Conservation (phyloP, 2,888 invertebrate genomes). For the Campopleginae sp. region DNA sequence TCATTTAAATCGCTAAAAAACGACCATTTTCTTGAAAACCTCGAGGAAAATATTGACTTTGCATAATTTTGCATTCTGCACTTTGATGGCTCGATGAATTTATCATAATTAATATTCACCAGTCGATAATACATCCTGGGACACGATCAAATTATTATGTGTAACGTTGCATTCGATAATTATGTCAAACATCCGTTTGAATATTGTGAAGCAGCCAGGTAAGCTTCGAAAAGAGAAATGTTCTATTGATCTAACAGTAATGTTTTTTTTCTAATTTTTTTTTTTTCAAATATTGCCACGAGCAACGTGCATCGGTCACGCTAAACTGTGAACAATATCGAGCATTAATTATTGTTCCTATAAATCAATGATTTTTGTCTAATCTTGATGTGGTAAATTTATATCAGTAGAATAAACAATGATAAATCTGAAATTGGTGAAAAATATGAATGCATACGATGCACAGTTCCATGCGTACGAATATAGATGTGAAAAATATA, state of each 20-base stretch:
- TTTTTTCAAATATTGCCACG: conserved; percentile 47
- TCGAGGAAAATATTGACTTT: neutral
- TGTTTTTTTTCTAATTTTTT: neutral
- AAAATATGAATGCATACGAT: conserved; percentile 44
- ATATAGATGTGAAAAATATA: conserved; percentile 23
- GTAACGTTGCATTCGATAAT: neutral
- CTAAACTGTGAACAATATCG: conserved; percentile 36
- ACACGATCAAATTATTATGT: neutral
- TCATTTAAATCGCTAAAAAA: neutral
- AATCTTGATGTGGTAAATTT: conserved; percentile 18
- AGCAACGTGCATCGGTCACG: conserved; percentile 61
- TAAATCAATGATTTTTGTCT: neutral
- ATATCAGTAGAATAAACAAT: conserved; percentile 18
- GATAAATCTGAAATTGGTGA: conserved; percentile 27
- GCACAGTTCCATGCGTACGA: conserved; percentile 56
- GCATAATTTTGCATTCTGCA: neutral
- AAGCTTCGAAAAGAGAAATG: conserved; percentile 20
- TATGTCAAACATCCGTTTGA: neutral
- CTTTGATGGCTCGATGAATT: neutral
- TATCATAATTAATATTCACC: neutral
- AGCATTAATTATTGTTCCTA: conserved; percentile 13
- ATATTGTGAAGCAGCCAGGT: conserved; percentile 48
- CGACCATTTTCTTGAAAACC: neutral
- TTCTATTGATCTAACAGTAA: conserved; percentile 40
- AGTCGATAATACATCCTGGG: too few relatives aligned